phyloP scores from a whole-genome alignment of 2,888 invertebrate genomes.

The Anarsia innoxiella region DNA sequence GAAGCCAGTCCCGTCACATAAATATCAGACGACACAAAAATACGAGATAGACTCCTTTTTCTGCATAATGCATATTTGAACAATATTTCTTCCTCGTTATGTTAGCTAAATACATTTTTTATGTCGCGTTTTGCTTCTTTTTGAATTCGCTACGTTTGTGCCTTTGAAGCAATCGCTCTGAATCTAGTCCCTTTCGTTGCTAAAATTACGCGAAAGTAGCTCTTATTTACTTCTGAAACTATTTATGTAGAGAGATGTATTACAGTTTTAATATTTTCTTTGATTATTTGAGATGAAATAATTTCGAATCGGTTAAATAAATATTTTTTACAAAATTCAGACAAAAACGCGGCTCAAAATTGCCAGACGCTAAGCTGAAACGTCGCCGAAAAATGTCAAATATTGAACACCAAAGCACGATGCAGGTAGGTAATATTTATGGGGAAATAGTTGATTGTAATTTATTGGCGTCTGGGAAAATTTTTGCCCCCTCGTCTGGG shows the following conservation, averaged over 20 bases:
- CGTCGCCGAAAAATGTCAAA: no score
- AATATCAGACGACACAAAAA: not conserved
- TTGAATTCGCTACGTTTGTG: no score
- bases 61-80: constrained; percentile 8
- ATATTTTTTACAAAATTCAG: no score
- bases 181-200: no score
- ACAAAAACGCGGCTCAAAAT: no score
- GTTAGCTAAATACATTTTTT: no score
- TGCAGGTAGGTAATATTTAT: not conserved
- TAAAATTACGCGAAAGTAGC: no score
- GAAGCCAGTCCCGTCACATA: no score
- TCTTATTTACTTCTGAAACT: not conserved
- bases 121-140: no score
- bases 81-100: not conserved
- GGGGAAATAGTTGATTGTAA: constrained; percentile 8
- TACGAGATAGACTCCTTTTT: constrained; percentile 6
- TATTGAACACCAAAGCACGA: no score
- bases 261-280: not conserved
- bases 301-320: not conserved
- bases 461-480: constrained; percentile 16
- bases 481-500: constrained; percentile 29
- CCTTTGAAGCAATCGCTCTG: no score
- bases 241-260: not conserved
- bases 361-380: no score
- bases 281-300: not conserved